A percentile compares a stretch with the other conserved stretches of the same genome.
phyloP scores from a whole-genome alignment of 2,888 invertebrate species.

The Aporophyla lueneburgensis region DNA sequence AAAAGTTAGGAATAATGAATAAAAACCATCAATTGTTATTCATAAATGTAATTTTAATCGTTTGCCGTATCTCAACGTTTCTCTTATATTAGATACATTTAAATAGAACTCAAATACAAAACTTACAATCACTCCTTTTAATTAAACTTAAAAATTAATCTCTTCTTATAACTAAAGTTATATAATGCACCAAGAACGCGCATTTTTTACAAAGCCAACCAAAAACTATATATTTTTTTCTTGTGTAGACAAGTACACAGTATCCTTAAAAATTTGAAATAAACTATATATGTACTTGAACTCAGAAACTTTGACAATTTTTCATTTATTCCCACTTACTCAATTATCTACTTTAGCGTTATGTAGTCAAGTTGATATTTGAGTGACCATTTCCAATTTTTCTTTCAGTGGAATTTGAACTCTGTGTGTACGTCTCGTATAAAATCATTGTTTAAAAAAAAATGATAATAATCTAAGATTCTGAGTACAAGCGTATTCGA shows the following conservation, averaged over 20 bases:
- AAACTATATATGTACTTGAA: slow-evolving; percentile 28
- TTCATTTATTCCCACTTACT: slow-evolving; percentile 1
- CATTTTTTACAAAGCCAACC: slow-evolving; percentile 61
- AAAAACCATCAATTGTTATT: slow-evolving; percentile 29
- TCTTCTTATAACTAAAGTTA: slow-evolving; percentile 51
- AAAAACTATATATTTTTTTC: slow-evolving; percentile 33
- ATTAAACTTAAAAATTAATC: slow-evolving; percentile 59
- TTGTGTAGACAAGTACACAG: slow-evolving; percentile 41
- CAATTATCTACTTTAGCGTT: neutral
- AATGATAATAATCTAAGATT: slow-evolving; percentile 4
- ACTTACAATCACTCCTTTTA: slow-evolving; percentile 42
- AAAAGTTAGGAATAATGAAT: neutral
- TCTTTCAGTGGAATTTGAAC: neutral
- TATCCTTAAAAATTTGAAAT: slow-evolving; percentile 45
- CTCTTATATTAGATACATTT: slow-evolving; percentile 48
- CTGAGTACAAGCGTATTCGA: slow-evolving; percentile 8
- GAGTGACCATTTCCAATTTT: neutral
- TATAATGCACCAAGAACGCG: slow-evolving; percentile 63
- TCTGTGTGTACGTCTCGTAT: too few relatives aligned
- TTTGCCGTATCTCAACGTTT: slow-evolving; percentile 52
- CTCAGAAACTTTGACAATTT: slow-evolving; percentile 23
- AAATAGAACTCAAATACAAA: slow-evolving; percentile 66
- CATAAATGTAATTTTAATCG: slow-evolving; percentile 58
- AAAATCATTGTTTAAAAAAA: too few relatives aligned
- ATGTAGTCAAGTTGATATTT: neutral